phyloP scores from a whole-genome alignment of 2,797 vertebrate species.

The Chaetodon trifasciatus region DNA sequence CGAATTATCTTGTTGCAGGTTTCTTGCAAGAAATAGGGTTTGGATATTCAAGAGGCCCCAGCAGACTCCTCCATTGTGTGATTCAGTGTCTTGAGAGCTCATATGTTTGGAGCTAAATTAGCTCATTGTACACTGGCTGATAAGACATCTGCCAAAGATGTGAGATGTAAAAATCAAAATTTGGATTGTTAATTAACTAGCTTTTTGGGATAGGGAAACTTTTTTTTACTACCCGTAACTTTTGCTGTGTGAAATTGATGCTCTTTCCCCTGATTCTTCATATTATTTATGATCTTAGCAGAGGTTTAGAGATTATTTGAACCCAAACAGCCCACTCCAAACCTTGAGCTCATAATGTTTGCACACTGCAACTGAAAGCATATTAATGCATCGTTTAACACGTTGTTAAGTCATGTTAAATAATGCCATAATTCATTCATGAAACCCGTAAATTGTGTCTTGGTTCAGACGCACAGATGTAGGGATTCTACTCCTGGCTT shows the following conservation, averaged over 20 bases:
- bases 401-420: neutral
- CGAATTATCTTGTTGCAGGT: conserved; percentile 38
- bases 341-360: conserved; percentile 5
- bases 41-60: conserved; percentile 20
- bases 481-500: neutral
- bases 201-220: neutral
- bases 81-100: conserved; percentile 10
- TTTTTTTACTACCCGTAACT: too few relatives aligned
- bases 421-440: neutral
- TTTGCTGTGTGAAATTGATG: neutral
- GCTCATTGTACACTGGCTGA: conserved; percentile 15
- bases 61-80: conserved; percentile 8
- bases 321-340: too few relatives aligned
- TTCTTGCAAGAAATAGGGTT: conserved; percentile 27
- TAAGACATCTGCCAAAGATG: conserved; percentile 24
- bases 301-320: neutral
- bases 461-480: neutral
- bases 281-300: neutral
- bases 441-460: neutral
- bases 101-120: conserved; percentile 6
- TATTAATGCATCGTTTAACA: neutral
- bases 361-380: neutral
- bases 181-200: neutral
- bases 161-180: conserved; percentile 6
- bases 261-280: neutral